Percentiles rank a stretch among this genome's conserved stretches.
Evolutionary conservation across 2,888 invertebrate species (phyloP).

Genomic region (Drosophila subsilvestris): DNA sequence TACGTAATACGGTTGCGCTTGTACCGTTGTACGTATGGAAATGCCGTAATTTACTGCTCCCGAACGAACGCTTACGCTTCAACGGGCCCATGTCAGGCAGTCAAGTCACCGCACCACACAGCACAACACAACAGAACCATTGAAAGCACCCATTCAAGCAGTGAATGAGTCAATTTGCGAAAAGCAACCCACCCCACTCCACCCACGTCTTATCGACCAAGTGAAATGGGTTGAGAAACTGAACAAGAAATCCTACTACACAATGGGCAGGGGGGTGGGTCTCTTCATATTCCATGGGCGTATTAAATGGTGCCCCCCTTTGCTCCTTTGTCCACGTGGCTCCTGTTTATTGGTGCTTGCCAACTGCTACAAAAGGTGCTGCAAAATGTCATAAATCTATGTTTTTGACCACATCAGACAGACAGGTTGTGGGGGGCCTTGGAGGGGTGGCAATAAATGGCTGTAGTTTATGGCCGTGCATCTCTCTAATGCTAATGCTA

Average conservation of each 20-base stretch:
- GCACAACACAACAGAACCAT: neutral
- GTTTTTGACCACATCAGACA: neutral
- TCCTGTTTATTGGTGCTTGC: neutral
- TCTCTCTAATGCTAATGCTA: neutral
- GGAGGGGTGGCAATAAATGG: neutral
- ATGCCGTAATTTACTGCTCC: slow-evolving; percentile 34
- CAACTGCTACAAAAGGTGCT: neutral
- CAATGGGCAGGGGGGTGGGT: neutral
- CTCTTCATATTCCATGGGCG: too few relatives aligned
- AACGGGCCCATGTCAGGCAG: slow-evolving; percentile 11
- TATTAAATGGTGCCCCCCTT: neutral
- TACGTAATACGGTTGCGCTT: slow-evolving; percentile 22
- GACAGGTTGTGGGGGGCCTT: neutral
- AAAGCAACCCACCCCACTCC: neutral
- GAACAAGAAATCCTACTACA: neutral
- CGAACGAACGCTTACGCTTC: slow-evolving; percentile 24
- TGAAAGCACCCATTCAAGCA: neutral
- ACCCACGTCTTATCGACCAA: neutral
- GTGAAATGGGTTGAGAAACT: neutral
- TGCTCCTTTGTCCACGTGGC: neutral
- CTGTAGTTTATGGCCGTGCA: neutral
- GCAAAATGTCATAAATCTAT: neutral
- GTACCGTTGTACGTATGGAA: slow-evolving; percentile 19
- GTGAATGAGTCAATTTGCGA: neutral
- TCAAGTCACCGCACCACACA: neutral